Percentiles rank a stretch among this genome's conserved stretches.
phyloP scores from a whole-genome alignment of 2,797 vertebrate genomes.

The Holocentrus rufus region DNA sequence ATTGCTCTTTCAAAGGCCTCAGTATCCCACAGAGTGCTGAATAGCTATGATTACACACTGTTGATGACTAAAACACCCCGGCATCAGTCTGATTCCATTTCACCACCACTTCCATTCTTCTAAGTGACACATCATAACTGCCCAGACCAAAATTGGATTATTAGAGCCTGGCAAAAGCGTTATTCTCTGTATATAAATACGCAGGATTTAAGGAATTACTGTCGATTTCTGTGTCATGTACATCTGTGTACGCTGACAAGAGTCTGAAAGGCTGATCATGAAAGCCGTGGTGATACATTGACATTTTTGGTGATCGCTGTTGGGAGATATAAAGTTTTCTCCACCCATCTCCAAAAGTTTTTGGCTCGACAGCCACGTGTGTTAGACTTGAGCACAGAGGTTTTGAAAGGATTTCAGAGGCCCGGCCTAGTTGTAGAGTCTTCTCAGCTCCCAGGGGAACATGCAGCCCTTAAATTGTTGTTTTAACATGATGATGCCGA shows the following conservation, averaged over 20 bases:
- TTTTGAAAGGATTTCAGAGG: too few species aligned
- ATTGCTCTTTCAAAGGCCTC: slow-evolving; percentile 55
- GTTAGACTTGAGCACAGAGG: too few species aligned
- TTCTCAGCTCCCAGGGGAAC: too few species aligned
- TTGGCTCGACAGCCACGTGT: too few species aligned
- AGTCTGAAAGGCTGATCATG: not conserved
- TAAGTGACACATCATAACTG: slow-evolving; percentile 41
- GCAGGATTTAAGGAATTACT: not conserved
- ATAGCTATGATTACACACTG: slow-evolving; percentile 69
- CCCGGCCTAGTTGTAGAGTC: too few species aligned
- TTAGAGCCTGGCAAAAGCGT: not conserved
- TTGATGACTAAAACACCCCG: slow-evolving; percentile 63
- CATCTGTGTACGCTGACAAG: not conserved
- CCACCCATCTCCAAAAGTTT: too few species aligned
- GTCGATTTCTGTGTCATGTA: not conserved
- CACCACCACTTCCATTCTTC: slow-evolving; percentile 31
- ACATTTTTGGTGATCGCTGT: too few species aligned
- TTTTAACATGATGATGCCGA: too few species aligned
- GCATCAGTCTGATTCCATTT: slow-evolving; percentile 42
- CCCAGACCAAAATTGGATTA: slow-evolving; percentile 25
- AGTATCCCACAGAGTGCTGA: slow-evolving; percentile 57
- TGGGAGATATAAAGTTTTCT: too few species aligned
- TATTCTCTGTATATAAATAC: not conserved
- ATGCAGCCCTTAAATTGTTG: too few species aligned
- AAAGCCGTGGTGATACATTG: too few species aligned